A percentile compares a stretch with the other conserved stretches of the same genome.
Conservation (phyloP, 1,140 invertebrate species). For the Proales similis region DNA sequence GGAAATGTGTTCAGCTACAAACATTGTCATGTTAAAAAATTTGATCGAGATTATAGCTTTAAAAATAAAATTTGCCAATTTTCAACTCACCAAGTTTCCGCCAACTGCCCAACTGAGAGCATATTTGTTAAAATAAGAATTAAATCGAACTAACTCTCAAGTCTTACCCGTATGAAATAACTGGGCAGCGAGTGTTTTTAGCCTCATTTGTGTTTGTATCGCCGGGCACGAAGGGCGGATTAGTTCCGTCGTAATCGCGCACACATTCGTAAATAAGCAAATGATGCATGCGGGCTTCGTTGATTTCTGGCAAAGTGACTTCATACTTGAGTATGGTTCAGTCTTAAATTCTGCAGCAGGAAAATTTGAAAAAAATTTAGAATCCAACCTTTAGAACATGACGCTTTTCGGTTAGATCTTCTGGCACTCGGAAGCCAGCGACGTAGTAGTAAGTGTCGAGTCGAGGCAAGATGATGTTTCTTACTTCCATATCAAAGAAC, state of each 20-base stretch:
- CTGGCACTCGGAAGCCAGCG: slow-evolving; percentile 12
- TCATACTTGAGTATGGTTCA: not conserved
- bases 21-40: no score
- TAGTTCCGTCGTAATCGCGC: not conserved
- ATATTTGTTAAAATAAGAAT: no score
- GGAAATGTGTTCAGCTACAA: no score
- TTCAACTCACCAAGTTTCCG: not conserved
- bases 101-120: slow-evolving; percentile 33
- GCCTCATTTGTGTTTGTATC: not conserved
- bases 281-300: slow-evolving; percentile 23
- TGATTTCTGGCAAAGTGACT: slow-evolving; percentile 24
- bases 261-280: slow-evolving; percentile 26
- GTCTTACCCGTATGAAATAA: slow-evolving; percentile 3
- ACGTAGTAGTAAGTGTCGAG: slow-evolving; percentile 22
- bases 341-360: not conserved
- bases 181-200: slow-evolving; percentile 7
- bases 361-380: not conserved
- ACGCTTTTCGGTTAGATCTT: slow-evolving; percentile 26
- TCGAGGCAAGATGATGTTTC: slow-evolving; percentile 11
- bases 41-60: no score
- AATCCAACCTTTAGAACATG: slow-evolving; percentile 26
- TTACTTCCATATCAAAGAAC: not conserved
- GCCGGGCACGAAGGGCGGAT: not conserved
- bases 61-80: no score
- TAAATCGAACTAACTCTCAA: no score